These are phyloP conservation scores for Mythimna albipuncta DNA, from an alignment of 2,888 invertebrate species.

Conservation along the genomic window DNA sequence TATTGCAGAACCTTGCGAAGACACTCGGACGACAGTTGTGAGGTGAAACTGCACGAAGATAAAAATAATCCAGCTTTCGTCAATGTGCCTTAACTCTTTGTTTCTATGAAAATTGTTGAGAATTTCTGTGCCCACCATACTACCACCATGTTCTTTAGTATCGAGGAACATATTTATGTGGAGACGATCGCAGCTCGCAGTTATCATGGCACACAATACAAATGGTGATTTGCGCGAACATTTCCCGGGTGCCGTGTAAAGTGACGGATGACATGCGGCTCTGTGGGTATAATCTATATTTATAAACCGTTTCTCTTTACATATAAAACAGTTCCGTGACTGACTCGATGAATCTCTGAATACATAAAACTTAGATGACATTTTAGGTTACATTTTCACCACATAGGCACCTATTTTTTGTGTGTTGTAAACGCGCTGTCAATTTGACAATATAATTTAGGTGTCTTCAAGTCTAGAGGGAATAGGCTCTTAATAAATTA, in stretches of 20 bases:
- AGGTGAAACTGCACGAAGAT: too few relatives aligned
- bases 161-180: conserved; percentile 19
- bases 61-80: too few relatives aligned
- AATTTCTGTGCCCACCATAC: background rate
- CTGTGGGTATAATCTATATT: conserved; percentile 31
- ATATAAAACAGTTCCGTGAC: conserved; percentile 46
- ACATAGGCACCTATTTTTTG: too few relatives aligned
- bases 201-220: conserved; percentile 34
- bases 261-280: conserved; percentile 15
- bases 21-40: too few relatives aligned
- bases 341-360: conserved; percentile 33
- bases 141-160: background rate
- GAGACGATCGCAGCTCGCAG: conserved; percentile 26
- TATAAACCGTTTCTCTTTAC: conserved; percentile 38
- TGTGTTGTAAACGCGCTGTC: too few relatives aligned
- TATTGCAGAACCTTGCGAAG: too few relatives aligned
- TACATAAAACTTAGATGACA: conserved; percentile 7
- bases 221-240: conserved; percentile 43
- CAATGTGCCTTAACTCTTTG: background rate
- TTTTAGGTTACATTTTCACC: background rate
- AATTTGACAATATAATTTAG: too few relatives aligned
- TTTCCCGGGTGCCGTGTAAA: conserved; percentile 23
- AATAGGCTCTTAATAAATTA: too few relatives aligned
- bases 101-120: background rate
- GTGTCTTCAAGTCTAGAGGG: too few relatives aligned